A percentile compares a stretch with the other conserved stretches of the same genome.
These are phyloP conservation scores for Nemapogon koenigi DNA, from an alignment of 2,888 invertebrate species.

Conservation along the genomic window DNA sequence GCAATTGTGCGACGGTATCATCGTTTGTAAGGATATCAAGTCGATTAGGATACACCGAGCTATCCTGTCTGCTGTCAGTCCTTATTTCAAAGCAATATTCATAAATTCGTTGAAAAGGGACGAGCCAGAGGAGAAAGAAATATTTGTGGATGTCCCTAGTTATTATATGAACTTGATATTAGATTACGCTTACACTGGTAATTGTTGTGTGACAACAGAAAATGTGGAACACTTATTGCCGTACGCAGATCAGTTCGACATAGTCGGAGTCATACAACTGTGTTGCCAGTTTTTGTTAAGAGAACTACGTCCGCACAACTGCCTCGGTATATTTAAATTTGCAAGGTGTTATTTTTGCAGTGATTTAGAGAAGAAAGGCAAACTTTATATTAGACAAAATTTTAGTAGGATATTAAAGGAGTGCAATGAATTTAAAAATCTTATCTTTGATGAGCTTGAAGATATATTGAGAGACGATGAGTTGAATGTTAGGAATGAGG, in stretches of 20 bases:
- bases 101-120: conserved; percentile 70
- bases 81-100: conserved; percentile 76
- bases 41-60: conserved; percentile 72
- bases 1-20: conserved; percentile 74
- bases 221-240: conserved; percentile 75
- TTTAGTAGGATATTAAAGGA: conserved; percentile 68
- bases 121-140: conserved; percentile 65
- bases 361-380: conserved; percentile 68
- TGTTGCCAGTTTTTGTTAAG: conserved; percentile 72
- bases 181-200: conserved; percentile 78
- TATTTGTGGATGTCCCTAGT: conserved; percentile 66
- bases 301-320: conserved; percentile 71
- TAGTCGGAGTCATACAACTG: conserved; percentile 73
- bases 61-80: conserved; percentile 74
- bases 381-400: conserved; percentile 63
- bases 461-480: conserved; percentile 73
- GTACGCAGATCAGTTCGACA: conserved; percentile 75
- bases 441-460: conserved; percentile 67
- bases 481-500: conserved; percentile 75
- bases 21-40: conserved; percentile 68
- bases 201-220: conserved; percentile 66
- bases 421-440: conserved; percentile 68
- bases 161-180: conserved; percentile 70
- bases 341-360: conserved; percentile 74
- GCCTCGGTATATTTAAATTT: conserved; percentile 74